A percentile compares a stretch with the other conserved stretches of the same genome.
Conservation (phyloP, 2,113 vertebrate genomes). For the Mus pahari region DNA sequence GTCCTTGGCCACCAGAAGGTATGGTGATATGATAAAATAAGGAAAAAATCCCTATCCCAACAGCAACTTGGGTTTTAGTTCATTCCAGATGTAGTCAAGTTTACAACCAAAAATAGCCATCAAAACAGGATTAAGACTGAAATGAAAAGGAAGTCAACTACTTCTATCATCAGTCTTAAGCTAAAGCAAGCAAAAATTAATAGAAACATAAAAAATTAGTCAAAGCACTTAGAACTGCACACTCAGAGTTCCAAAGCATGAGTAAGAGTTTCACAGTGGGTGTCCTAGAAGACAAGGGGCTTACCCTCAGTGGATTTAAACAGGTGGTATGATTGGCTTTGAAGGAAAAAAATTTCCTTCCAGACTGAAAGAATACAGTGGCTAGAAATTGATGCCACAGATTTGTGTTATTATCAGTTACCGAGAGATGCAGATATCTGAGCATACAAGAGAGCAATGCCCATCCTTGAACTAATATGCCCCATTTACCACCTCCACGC, state of each 20-base stretch:
- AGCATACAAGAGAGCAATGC: background rate
- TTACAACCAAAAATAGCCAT: background rate
- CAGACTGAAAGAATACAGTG: constrained; percentile 5
- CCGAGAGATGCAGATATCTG: background rate
- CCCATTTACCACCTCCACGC: background rate
- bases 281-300: constrained; percentile 17
- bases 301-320: background rate
- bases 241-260: constrained; percentile 5
- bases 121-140: background rate
- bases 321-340: constrained; percentile 44
- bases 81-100: background rate
- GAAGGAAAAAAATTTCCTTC: background rate
- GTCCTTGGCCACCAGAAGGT: background rate
- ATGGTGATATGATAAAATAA: background rate
- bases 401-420: background rate
- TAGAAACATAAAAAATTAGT: background rate
- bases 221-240: background rate
- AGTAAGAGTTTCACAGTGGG: background rate
- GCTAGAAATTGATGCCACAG: too few relatives aligned
- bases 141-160: background rate
- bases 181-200: constrained; percentile 34
- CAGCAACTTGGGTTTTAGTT: background rate
- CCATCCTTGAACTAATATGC: background rate
- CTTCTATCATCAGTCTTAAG: background rate
- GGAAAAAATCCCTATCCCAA: background rate